A percentile compares a stretch with the other conserved stretches of the same genome.
These are phyloP conservation scores for Tupiocoris notatus DNA, from an alignment of 2,888 invertebrate genomes.

Conservation along the genomic window DNA sequence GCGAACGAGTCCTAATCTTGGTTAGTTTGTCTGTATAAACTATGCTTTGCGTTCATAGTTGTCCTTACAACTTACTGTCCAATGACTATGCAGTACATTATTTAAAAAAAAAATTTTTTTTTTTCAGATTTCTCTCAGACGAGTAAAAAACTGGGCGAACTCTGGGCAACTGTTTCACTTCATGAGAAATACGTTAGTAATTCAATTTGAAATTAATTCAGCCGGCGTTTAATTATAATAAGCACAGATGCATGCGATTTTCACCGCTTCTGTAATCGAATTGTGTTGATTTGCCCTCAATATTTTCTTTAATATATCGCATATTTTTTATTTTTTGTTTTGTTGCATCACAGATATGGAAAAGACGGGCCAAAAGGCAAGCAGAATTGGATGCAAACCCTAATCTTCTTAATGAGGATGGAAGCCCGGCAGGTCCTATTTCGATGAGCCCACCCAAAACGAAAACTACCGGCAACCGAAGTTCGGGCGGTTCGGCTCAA, in stretches of 20 bases:
- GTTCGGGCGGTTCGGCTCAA: background rate
- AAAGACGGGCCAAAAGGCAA: slow-evolving; percentile 73
- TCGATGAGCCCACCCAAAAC: background rate
- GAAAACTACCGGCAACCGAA: background rate
- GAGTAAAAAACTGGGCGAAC: slow-evolving; percentile 79
- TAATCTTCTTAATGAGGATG: background rate
- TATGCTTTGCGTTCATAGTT: slow-evolving; percentile 26
- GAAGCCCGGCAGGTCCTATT: background rate
- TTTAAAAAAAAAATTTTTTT: slow-evolving; percentile 10
- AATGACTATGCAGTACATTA: too few species aligned
- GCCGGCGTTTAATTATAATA: too few species aligned
- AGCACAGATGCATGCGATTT: too few species aligned
- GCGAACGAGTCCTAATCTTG: slow-evolving; percentile 71
- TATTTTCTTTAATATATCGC: too few species aligned
- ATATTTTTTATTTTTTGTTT: too few species aligned
- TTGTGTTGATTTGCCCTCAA: too few species aligned
- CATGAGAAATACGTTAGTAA: slow-evolving; percentile 59
- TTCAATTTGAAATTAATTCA: too few species aligned
- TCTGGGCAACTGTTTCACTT: slow-evolving; percentile 76
- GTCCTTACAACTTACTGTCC: too few species aligned
- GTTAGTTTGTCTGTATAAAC: slow-evolving; percentile 54
- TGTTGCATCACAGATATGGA: slow-evolving; percentile 81
- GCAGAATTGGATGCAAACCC: slow-evolving; percentile 52
- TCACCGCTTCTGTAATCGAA: too few species aligned
- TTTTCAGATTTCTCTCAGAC: slow-evolving; percentile 72